These are phyloP conservation scores for Pholis gunnellus DNA, from an alignment of 2,113 vertebrate species.

Conservation along the genomic window DNA sequence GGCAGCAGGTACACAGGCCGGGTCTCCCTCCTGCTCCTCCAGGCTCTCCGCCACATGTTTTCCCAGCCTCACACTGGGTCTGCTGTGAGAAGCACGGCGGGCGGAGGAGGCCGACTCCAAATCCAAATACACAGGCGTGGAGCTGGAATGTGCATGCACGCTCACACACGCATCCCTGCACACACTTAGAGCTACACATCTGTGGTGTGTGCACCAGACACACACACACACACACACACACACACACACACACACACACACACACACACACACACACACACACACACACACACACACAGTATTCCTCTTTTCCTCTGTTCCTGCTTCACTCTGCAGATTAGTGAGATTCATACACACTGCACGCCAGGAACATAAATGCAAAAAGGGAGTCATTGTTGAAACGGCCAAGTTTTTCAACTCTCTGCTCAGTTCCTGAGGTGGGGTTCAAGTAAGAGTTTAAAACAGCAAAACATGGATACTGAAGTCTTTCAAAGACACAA, in stretches of 20 bases:
- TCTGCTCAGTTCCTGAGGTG: slow-evolving; percentile 40
- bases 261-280: slow-evolving; percentile 14
- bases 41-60: slow-evolving; percentile 57
- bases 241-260: slow-evolving; percentile 23
- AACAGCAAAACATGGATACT: slow-evolving; percentile 50
- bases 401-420: slow-evolving; percentile 50
- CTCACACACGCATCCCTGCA: slow-evolving; percentile 4
- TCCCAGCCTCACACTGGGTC: slow-evolving; percentile 64
- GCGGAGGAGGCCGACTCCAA: slow-evolving; percentile 57
- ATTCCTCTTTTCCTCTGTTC: slow-evolving; percentile 41
- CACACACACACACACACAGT: slow-evolving; percentile 32
- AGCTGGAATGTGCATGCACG: slow-evolving; percentile 29
- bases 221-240: slow-evolving; percentile 30
- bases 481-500: slow-evolving; percentile 49
- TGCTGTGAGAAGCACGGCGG: slow-evolving; percentile 60
- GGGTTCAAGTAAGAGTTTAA: slow-evolving; percentile 56
- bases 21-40: slow-evolving; percentile 33
- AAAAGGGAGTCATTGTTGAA: slow-evolving; percentile 74
- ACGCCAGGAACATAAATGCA: slow-evolving; percentile 64
- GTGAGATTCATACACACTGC: slow-evolving; percentile 42
- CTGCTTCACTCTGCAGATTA: slow-evolving; percentile 41
- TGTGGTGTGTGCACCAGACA: neutral
- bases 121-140: slow-evolving; percentile 49
- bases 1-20: slow-evolving; percentile 31
- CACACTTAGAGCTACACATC: slow-evolving; percentile 16